A percentile compares a stretch with the other conserved stretches of the same genome.
phyloP scores from a whole-genome alignment of 2,888 invertebrate genomes.

The Xylota sylvarum region DNA sequence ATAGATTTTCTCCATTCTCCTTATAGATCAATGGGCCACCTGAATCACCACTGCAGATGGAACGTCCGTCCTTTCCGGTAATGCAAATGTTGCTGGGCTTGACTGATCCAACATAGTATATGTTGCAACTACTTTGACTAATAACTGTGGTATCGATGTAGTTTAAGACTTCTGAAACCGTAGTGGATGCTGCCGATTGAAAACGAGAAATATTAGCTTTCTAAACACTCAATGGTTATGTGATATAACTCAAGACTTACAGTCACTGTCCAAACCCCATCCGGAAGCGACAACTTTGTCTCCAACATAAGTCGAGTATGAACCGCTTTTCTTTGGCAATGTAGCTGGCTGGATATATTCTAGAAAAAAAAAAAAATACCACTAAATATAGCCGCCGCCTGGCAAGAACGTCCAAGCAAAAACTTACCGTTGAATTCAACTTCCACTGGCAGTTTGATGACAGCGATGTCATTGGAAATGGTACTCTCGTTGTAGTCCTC shows the following conservation, averaged over 20 bases:
- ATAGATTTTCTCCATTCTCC: constrained; percentile 74
- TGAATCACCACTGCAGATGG: constrained; percentile 83
- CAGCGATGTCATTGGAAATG: constrained; percentile 80
- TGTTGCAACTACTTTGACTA: constrained; percentile 77
- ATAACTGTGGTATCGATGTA: constrained; percentile 79
- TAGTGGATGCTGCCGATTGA: constrained; percentile 27
- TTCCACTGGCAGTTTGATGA: constrained; percentile 78
- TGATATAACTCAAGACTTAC: constrained; percentile 62
- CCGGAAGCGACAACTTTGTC: constrained; percentile 80
- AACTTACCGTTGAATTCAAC: constrained; percentile 83
- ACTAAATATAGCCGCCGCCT: neutral
- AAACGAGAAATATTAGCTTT: neutral
- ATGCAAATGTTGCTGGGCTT: constrained; percentile 82
- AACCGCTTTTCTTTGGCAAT: constrained; percentile 78
- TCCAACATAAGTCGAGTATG: constrained; percentile 78
- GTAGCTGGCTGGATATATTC: constrained; percentile 79
- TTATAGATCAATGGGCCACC: constrained; percentile 82
- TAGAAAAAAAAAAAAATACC: constrained; percentile 17
- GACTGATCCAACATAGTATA: constrained; percentile 72
- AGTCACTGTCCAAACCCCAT: constrained; percentile 81
- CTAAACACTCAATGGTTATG: neutral
- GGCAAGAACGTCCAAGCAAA: neutral
- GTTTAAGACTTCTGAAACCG: constrained; percentile 78
- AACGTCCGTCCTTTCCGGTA: constrained; percentile 81
- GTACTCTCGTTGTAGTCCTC: constrained; percentile 71